These are phyloP conservation scores for Cyclophora albipunctata DNA, from an alignment of 2,888 invertebrate genomes.

Conservation along the genomic window DNA sequence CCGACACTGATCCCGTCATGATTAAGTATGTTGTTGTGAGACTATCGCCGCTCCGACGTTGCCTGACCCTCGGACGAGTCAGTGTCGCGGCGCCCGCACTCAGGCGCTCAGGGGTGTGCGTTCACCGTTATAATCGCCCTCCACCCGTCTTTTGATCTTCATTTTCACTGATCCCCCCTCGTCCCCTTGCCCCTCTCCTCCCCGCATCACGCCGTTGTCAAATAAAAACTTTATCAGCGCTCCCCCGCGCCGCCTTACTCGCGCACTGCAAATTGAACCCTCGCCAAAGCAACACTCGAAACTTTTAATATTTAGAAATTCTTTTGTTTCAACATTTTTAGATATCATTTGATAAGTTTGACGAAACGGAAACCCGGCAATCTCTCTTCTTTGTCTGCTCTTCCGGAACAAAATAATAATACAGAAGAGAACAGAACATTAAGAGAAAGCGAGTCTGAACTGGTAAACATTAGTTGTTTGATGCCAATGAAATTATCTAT, in stretches of 20 bases:
- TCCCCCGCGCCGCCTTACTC: constrained; percentile 3
- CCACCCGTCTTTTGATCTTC: constrained; percentile 28
- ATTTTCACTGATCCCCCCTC: constrained; percentile 24
- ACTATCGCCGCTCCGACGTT: too few species aligned
- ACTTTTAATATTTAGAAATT: constrained; percentile 17
- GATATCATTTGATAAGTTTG: constrained; percentile 13
- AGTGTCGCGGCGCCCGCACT: background rate
- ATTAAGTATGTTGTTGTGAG: too few species aligned
- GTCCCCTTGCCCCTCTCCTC: background rate
- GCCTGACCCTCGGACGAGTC: background rate
- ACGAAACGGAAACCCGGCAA: constrained; percentile 13
- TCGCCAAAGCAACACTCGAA: constrained; percentile 8
- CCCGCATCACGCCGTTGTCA: constrained; percentile 15
- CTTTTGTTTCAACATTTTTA: constrained; percentile 16
- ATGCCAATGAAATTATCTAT: background rate
- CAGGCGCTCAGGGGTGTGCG: background rate
- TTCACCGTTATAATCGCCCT: constrained; percentile 11
- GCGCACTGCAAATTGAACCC: constrained; percentile 6
- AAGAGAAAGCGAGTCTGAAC: background rate
- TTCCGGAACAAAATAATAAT: constrained; percentile 7
- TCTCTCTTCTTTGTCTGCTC: constrained; percentile 12
- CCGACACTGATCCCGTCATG: too few species aligned
- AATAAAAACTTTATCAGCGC: constrained; percentile 16
- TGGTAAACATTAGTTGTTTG: background rate
- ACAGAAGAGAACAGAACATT: background rate